Base-by-base conservation (phyloP, 2,113 vertebrate genomes). In the Tympanuchus pallidicinctus region DNA sequence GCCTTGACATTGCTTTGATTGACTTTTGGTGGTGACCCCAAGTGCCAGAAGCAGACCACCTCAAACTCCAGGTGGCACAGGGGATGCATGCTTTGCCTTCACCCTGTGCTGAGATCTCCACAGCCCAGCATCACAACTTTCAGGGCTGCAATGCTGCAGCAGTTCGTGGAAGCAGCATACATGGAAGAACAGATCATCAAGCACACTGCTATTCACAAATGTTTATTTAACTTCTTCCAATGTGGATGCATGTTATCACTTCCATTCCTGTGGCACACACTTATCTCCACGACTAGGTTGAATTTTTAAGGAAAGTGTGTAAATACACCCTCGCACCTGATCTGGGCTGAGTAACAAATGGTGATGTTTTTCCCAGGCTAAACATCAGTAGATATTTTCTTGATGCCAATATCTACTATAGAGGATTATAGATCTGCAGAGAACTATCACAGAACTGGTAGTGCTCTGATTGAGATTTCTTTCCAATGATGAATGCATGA, bases 61-160 rank as follows among this genome's bases (percentile, higher is more conserved):
- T 6, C 10, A 43, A 30, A 66, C 21, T 54, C 27, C 19, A 32
- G n/a, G n/a, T n/a, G 15, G 34, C 3, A 4, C 36, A 18, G 36
- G 6, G 24, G 10, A 10, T 40, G 24, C 36, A 38, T 63, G 34
- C 61, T 64, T 24, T 40, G 61, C 61, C 28, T 60, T 42, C 60
- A 12, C 19, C 32, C 70, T 43, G 24, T 13, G 6, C 43, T 36
- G 34, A 0, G 2, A 40, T 13, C 54, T 25, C 8, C 1, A 0
- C 48, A 22, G n/a, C 32, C 16, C n/a, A 13, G 9, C 19, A 34
- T 24, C 4, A 18, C 43, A 24, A 27, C 20, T 48, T 50, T 48
- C 25, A 14, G 20, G 34, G 34, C 15, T 56, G 5, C 6, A 79
- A 64, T 48, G 76, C 38, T 65, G 13, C 13, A 88, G 36, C 30